Conservation (phyloP, 2,797 vertebrate species). For the Aotus griseimembra region DNA sequence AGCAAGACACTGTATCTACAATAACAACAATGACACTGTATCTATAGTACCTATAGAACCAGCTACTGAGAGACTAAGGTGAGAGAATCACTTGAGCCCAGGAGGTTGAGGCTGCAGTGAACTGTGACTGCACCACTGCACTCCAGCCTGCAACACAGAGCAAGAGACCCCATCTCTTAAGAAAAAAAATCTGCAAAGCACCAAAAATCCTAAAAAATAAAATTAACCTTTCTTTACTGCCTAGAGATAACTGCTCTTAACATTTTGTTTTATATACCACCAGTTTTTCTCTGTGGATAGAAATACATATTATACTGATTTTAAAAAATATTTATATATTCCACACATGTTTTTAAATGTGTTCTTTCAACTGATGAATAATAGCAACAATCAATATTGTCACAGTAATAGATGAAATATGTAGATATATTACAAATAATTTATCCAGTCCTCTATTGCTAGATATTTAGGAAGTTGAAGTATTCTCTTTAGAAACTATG, state of each 20-base stretch:
- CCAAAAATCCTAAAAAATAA: background rate
- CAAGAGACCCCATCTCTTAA: background rate
- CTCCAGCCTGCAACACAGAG: background rate
- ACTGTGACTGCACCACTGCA: background rate
- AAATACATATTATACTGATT: background rate
- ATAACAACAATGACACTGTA: background rate
- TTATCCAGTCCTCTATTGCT: background rate
- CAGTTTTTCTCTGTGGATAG: background rate
- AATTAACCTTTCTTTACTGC: background rate
- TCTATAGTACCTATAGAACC: background rate
- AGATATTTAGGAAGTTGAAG: background rate
- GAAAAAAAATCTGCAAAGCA: background rate
- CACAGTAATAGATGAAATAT: background rate
- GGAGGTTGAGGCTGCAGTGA: background rate
- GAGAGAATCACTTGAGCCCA: background rate
- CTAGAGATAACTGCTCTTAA: too few relatives aligned
- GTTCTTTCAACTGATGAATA: background rate
- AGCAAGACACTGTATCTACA: background rate
- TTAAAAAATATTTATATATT: background rate
- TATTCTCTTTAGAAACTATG: background rate
- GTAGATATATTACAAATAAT: background rate
- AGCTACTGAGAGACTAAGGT: background rate
- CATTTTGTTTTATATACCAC: fast-evolving
- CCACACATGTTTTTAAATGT: background rate
- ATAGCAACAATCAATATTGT: background rate